Conservation (phyloP, 1,140 invertebrate genomes). For the Hycleus phaleratus region DNA sequence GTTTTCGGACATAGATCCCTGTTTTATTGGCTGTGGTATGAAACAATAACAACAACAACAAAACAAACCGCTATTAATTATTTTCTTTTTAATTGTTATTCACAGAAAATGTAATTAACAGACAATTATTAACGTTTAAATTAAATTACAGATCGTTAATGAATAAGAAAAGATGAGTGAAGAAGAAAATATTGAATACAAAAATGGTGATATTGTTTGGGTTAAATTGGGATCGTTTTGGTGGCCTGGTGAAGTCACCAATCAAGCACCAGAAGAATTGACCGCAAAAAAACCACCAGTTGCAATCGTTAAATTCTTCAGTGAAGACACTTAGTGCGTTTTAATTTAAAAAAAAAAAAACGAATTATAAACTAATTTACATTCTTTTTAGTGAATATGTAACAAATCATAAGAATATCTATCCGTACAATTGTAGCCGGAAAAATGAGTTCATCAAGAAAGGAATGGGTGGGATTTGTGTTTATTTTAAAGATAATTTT, state of each 20-base stretch:
- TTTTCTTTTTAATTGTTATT: background rate
- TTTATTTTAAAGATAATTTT: too few species aligned
- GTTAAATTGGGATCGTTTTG: slow-evolving; percentile 67
- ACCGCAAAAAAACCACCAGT: slow-evolving; percentile 57
- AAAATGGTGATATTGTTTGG: slow-evolving; percentile 71
- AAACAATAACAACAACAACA: background rate
- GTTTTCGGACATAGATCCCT: slow-evolving; percentile 3
- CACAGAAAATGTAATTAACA: background rate
- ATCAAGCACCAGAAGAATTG: slow-evolving; percentile 51
- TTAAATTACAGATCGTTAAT: background rate
- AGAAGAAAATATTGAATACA: slow-evolving; percentile 54
- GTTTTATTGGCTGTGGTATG: background rate
- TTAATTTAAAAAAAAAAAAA: background rate
- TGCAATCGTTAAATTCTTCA: slow-evolving; percentile 72
- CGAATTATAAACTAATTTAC: slow-evolving; percentile 22
- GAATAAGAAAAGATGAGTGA: slow-evolving; percentile 47
- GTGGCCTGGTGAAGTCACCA: slow-evolving; percentile 72
- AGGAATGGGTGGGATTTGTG: slow-evolving; percentile 53
- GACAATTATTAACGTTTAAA: background rate
- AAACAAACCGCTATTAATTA: background rate
- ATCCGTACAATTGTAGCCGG: slow-evolving; percentile 64
- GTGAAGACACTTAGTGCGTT: slow-evolving; percentile 72
- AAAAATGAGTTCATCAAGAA: slow-evolving; percentile 75
- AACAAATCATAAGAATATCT: slow-evolving; percentile 61
- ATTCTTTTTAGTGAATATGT: slow-evolving; percentile 66